Percentiles rank a stretch among this genome's conserved stretches.
phyloP scores from a whole-genome alignment of 2,113 vertebrate species.

The Circaetus cinerascens region DNA sequence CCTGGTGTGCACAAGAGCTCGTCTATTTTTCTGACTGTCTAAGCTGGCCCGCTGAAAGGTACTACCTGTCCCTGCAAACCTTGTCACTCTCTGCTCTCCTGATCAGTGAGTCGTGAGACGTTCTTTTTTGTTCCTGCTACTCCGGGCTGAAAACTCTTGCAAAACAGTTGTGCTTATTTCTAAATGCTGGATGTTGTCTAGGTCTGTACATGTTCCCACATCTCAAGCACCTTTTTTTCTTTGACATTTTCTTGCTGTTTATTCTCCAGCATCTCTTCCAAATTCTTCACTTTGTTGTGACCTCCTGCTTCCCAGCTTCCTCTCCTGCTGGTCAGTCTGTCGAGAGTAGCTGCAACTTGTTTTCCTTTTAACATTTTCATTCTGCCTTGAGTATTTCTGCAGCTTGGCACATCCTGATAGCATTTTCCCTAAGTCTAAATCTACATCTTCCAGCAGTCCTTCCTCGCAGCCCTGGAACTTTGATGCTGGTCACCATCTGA shows the following conservation, averaged over 20 bases:
- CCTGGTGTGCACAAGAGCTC: neutral
- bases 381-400: neutral
- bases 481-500: neutral
- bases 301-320: neutral
- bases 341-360: neutral
- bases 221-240: neutral
- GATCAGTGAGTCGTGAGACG: neutral
- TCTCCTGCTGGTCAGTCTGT: neutral
- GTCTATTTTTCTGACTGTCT: neutral
- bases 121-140: neutral
- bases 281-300: neutral
- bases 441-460: neutral
- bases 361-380: neutral
- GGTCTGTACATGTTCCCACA: neutral
- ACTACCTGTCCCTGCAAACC: neutral
- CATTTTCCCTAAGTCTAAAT: neutral
- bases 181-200: neutral
- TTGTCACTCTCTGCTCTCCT: neutral
- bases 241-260: slow-evolving; percentile 21
- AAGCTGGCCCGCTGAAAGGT: neutral
- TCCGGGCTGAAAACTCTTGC: neutral
- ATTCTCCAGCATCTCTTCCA: neutral
- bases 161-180: neutral
- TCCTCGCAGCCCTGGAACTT: neutral
- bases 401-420: neutral